Evolutionary conservation across 2,113 vertebrate species (phyloP).

Genomic region (Thomomys bottae): DNA sequence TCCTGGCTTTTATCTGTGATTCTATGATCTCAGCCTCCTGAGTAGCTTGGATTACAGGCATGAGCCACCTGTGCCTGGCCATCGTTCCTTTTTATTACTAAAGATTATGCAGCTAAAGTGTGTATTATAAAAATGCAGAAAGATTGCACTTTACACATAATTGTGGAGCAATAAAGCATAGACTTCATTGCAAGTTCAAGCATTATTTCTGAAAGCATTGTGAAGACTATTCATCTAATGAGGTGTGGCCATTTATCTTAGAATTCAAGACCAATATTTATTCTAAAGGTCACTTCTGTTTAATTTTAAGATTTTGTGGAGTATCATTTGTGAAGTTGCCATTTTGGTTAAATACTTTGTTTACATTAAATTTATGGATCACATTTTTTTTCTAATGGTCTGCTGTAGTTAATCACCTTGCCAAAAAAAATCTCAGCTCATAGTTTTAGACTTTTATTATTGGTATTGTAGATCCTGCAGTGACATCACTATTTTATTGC

Average conservation of each 20-base stretch:
- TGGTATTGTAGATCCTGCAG: neutral
- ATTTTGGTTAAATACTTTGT: conserved; percentile 27
- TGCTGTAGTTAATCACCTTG: conserved; percentile 39
- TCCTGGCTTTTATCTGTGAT: too few species aligned
- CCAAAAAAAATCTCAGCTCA: conserved; percentile 14
- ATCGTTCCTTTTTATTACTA: conserved; percentile 19
- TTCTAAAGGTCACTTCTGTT: conserved; percentile 65
- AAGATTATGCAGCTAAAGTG: neutral
- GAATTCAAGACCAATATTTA: conserved; percentile 61
- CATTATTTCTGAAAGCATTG: conserved; percentile 44
- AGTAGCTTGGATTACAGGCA: too few species aligned
- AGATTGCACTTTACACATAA: conserved; percentile 27
- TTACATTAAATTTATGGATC: conserved; percentile 38
- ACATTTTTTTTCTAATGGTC: conserved; percentile 23
- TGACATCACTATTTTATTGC: conserved; percentile 22
- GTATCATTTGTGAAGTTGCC: conserved; percentile 45
- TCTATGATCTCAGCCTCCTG: too few species aligned
- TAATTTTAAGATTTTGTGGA: conserved; percentile 40
- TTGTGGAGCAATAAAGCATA: neutral
- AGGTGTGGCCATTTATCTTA: neutral
- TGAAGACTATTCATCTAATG: conserved; percentile 38
- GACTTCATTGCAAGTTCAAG: conserved; percentile 28
- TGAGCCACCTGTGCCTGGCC: too few species aligned
- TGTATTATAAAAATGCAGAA: neutral
- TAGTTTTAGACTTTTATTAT: conserved; percentile 29